Evolutionary conservation across 1,140 invertebrate species (phyloP).

Genomic region (Drosophila pandora): DNA sequence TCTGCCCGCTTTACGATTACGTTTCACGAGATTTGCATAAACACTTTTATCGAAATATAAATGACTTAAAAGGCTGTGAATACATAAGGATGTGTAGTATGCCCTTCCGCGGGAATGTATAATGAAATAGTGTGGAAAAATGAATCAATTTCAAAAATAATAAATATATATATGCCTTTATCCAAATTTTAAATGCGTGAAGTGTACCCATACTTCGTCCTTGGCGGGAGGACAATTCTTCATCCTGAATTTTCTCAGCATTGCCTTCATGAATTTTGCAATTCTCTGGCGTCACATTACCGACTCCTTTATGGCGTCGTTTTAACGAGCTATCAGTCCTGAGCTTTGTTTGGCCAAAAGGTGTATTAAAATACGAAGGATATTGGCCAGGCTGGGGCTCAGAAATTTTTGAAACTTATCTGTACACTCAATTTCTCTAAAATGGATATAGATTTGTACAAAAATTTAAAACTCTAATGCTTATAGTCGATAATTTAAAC

Average conservation of each 20-base stretch:
- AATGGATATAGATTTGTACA: too few species aligned
- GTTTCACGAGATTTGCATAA: constrained; percentile 73
- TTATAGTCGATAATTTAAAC: background rate
- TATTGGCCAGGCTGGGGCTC: constrained; percentile 61
- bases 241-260: constrained; percentile 30
- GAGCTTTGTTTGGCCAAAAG: constrained; percentile 46
- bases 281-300: constrained; percentile 63
- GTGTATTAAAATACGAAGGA: constrained; percentile 29
- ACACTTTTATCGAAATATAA: constrained; percentile 78
- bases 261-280: constrained; percentile 63
- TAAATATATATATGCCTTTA: background rate
- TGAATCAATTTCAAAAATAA: background rate
- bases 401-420: background rate
- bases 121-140: background rate
- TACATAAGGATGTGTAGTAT: constrained; percentile 41
- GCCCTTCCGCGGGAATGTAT: constrained; percentile 11
- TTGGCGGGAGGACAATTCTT: background rate
- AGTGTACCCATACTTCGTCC: constrained; percentile 20
- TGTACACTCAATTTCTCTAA: too few species aligned
- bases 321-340: constrained; percentile 63
- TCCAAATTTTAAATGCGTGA: background rate
- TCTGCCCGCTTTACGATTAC: constrained; percentile 55
- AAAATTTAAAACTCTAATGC: too few species aligned
- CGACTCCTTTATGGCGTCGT: constrained; percentile 51
- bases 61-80: constrained; percentile 71